These are phyloP conservation scores for Myopa testacea DNA, from an alignment of 2,888 invertebrate genomes.

Conservation along the genomic window DNA sequence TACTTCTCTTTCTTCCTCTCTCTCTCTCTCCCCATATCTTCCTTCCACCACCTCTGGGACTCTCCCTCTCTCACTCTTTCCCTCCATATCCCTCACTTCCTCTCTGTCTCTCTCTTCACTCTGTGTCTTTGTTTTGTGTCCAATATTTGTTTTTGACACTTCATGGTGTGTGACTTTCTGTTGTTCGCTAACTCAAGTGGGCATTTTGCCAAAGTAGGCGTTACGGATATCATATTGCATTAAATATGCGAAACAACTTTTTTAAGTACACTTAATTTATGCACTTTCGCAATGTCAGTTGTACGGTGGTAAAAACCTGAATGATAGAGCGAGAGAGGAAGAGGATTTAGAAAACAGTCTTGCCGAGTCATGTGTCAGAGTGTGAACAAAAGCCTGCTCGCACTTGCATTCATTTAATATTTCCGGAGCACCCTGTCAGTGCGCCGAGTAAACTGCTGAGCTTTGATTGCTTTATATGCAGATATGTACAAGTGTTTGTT, in stretches of 20 bases:
- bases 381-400: background rate
- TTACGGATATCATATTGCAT: background rate
- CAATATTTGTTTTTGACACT: too few species aligned
- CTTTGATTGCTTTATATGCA: background rate
- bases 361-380: background rate
- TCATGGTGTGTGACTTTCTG: background rate
- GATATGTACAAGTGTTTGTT: background rate
- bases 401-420: constrained; percentile 28
- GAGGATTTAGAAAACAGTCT: background rate
- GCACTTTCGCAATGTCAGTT: background rate
- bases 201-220: constrained; percentile 25
- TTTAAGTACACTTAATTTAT: constrained; percentile 4
- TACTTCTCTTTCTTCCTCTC: background rate
- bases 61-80: background rate
- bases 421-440: constrained; percentile 1
- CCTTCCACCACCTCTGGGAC: background rate
- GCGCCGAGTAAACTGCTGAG: constrained; percentile 11
- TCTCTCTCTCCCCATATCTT: background rate
- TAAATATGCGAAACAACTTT: background rate
- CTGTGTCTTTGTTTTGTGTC: background rate
- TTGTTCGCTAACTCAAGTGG: background rate
- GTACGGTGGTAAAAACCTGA: background rate
- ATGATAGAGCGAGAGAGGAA: background rate
- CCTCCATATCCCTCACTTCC: background rate
- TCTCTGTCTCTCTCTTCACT: background rate